Percentiles rank a stretch among this genome's conserved stretches.
These are phyloP conservation scores for Mormyrops attenuatus DNA, from an alignment of 2,797 vertebrate species.

Conservation along the genomic window DNA sequence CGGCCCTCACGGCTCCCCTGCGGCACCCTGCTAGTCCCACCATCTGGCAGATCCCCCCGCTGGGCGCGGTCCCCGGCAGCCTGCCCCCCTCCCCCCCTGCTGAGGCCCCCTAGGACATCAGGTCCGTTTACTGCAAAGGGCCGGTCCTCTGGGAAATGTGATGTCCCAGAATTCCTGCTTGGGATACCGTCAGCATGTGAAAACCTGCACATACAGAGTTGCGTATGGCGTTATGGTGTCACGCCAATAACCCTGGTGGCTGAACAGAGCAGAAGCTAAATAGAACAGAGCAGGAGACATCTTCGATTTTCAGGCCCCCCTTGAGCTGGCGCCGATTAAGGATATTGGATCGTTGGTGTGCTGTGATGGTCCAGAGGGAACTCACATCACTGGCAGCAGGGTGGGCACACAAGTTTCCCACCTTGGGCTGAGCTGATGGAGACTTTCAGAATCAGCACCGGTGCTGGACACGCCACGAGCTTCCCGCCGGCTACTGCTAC, in stretches of 20 bases:
- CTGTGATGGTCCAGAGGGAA: neutral
- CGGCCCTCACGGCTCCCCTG: constrained; percentile 42
- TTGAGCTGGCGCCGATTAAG: neutral
- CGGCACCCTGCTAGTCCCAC: constrained; percentile 31
- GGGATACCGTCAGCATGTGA: neutral
- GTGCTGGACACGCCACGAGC: neutral
- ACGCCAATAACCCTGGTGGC: neutral
- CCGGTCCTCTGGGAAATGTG: neutral
- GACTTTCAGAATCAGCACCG: neutral
- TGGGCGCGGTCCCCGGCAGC: neutral
- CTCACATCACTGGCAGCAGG: neutral
- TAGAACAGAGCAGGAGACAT: neutral
- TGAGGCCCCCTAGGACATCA: neutral
- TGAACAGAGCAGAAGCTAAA: neutral
- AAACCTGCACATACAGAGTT: neutral
- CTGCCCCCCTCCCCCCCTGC: neutral
- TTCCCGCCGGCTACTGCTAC: neutral
- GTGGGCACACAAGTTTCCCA: neutral
- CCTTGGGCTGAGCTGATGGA: neutral
- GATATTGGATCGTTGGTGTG: neutral
- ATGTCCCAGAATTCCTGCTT: neutral
- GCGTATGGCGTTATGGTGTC: neutral
- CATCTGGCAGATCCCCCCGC: neutral
- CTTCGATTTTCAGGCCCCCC: neutral
- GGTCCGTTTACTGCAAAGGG: neutral